These are phyloP conservation scores for Babyrousa celebensis DNA, from an alignment of 2,797 vertebrate genomes.

Conservation along the genomic window DNA sequence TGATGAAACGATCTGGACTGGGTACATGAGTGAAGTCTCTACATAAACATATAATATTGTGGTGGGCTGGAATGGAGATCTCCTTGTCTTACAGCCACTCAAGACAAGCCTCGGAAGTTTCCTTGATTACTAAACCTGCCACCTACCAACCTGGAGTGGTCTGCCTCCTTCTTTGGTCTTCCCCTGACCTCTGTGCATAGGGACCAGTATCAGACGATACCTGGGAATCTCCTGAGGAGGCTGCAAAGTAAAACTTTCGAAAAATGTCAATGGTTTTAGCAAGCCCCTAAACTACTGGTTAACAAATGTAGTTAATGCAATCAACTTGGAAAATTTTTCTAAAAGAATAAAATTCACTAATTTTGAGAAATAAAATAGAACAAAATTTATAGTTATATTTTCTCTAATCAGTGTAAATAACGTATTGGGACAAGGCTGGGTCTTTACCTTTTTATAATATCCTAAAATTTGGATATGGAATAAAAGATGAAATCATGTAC, in stretches of 20 bases:
- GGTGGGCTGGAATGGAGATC: neutral
- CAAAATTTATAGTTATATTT: constrained; percentile 68
- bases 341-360: constrained; percentile 67
- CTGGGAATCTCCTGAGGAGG: neutral
- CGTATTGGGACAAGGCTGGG: constrained; percentile 47
- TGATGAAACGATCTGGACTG: neutral
- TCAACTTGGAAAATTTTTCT: neutral
- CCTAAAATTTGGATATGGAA: neutral
- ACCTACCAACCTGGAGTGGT: neutral
- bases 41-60: neutral
- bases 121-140: neutral
- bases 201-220: neutral
- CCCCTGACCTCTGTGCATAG: neutral
- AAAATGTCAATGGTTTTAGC: constrained; percentile 39
- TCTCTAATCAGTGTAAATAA: constrained; percentile 68
- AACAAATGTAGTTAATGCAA: constrained; percentile 69
- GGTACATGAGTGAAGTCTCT: neutral
- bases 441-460: constrained; percentile 71
- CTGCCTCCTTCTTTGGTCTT: neutral
- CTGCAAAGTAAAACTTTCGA: neutral
- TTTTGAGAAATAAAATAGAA: constrained; percentile 62
- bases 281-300: constrained; percentile 23
- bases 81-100: neutral
- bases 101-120: neutral
- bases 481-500: neutral